A percentile compares a stretch with the other conserved stretches of the same genome.
phyloP scores from a whole-genome alignment of 2,888 invertebrate species.

The Onthophagus sagittarius region DNA sequence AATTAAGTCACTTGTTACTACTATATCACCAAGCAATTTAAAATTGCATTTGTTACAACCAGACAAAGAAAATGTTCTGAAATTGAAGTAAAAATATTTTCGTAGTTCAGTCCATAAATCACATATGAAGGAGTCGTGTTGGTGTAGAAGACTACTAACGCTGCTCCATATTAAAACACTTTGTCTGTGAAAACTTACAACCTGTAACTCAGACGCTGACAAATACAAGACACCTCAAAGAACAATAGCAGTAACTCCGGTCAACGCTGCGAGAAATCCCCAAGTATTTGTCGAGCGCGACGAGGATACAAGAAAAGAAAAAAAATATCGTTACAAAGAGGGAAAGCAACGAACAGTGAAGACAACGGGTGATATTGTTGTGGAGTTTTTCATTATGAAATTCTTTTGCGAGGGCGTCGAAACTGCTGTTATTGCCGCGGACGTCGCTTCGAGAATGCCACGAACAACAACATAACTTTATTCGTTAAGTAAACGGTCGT shows the following conservation, averaged over 20 bases:
- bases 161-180: neutral
- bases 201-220: neutral
- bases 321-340: neutral
- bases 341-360: conserved; percentile 1
- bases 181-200: neutral
- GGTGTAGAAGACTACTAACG: no score
- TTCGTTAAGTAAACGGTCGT: conserved; percentile 7
- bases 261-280: neutral
- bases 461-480: conserved; percentile 12
- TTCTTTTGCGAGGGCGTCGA: conserved; percentile 3
- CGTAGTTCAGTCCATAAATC: neutral
- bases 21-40: no score
- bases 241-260: neutral
- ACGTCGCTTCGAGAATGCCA: conserved; percentile 1
- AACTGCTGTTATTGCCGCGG: conserved; percentile 8
- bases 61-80: no score
- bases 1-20: no score
- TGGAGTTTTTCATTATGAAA: conserved; percentile 10
- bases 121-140: neutral
- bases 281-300: neutral
- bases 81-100: neutral
- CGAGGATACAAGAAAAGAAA: neutral
- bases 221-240: neutral
- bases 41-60: no score
- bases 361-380: neutral